Base-by-base conservation (phyloP, 2,888 invertebrate genomes). In the Nysson spinosus region DNA sequence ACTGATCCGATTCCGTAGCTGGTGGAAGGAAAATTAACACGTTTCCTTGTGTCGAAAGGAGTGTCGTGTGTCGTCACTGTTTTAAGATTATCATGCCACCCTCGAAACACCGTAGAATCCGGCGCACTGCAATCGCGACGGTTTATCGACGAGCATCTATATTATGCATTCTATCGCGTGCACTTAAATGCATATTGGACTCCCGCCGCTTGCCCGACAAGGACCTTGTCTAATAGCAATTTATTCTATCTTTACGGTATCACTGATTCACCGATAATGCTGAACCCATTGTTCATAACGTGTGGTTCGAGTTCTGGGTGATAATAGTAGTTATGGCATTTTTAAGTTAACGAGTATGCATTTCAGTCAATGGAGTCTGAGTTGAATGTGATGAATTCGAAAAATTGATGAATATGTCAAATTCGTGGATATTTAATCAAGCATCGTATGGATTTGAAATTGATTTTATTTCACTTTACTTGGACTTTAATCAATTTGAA, bases 81-180 rank as follows among this genome's bases (percentile, higher is more conserved):
- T 51, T 14, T 19, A 11, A n/a, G 39, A 65, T 61, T 54, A 69
- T 69, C 34, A 24, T 22, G 20, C 9, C 44, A 37, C 34, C 39
- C 57, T 51, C n/a, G 44, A 28, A 46, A 56, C 43, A 43, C 32
- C 32, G 5, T 30, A n/a, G 24, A 9, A 3, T 37, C 34, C 22
- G 5, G 5, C 9, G 37, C 16, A 17, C 22, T 32, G 4, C 26
- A 7, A 6, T 34, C 34, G 42, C 11, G 20, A 22, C 12, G 22
- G 11, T 49, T 69, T 73, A 63, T 73, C 73, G 46, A 43, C 34
- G 37, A 24, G 47, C 57, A 66, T 70, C 64, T 62, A 57, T 71
- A 79, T 76, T 76, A 69, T 72, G 63, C 72, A 73, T 76, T 63
- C 55, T 64, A 62, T 76, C 70, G 76, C 76, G 76, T 79, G 77